These are phyloP conservation scores for Hypena proboscidalis DNA, from an alignment of 2,888 invertebrate species.

Conservation along the genomic window DNA sequence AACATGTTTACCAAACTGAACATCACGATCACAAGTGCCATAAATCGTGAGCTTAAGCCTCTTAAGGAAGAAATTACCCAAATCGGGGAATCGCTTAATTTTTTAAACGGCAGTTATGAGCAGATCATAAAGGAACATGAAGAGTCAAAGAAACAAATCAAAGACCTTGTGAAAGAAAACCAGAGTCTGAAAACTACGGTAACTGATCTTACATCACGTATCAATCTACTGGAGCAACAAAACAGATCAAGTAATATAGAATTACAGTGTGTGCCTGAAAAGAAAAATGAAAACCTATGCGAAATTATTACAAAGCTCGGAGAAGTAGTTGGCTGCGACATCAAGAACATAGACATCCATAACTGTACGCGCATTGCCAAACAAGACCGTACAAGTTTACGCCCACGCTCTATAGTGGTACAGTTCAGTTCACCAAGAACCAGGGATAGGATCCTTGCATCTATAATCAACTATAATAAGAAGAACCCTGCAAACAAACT, in stretches of 20 bases:
- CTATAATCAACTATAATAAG: too few relatives aligned
- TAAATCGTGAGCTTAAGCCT: slow-evolving; percentile 3
- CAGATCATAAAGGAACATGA: background rate
- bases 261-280: slow-evolving; percentile 6
- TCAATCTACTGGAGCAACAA: slow-evolving; percentile 3
- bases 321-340: too few relatives aligned
- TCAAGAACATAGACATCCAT: too few relatives aligned
- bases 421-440: too few relatives aligned
- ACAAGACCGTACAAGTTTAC: too few relatives aligned
- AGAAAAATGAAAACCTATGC: slow-evolving; percentile 2
- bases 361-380: too few relatives aligned
- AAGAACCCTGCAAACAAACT: too few relatives aligned
- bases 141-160: background rate
- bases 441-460: too few relatives aligned
- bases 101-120: slow-evolving; percentile 3
- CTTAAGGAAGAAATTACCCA: background rate
- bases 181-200: background rate
- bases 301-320: background rate
- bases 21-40: background rate
- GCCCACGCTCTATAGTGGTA: too few relatives aligned
- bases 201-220: background rate
- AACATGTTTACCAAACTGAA: background rate
- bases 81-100: background rate
- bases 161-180: slow-evolving; percentile 1
- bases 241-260: slow-evolving; percentile 1